Percentiles rank a stretch among this genome's conserved stretches.
Conservation (phyloP, 1,140 invertebrate genomes). For the Thaumatotibia leucotreta region DNA sequence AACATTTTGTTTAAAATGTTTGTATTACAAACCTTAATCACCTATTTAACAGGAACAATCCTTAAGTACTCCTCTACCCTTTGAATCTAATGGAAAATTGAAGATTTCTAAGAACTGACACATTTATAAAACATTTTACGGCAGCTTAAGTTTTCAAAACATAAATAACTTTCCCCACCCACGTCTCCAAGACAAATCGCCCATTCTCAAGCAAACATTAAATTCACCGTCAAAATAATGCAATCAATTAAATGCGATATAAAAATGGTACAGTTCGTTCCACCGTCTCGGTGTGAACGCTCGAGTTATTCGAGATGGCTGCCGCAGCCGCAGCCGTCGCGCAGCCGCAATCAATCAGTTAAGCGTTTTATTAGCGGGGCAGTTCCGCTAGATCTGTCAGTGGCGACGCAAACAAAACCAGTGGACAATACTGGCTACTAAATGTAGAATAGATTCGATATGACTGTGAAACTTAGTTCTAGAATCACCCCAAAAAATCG, state of each 20-base stretch:
- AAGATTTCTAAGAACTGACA: too few relatives aligned
- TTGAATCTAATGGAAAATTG: too few relatives aligned
- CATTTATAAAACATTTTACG: neutral
- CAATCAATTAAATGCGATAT: constrained; percentile 4
- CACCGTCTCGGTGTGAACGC: constrained; percentile 19
- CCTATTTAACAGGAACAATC: too few relatives aligned
- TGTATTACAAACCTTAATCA: too few relatives aligned
- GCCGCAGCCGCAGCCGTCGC: too few relatives aligned
- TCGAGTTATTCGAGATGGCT: constrained; percentile 33
- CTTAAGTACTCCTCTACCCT: too few relatives aligned
- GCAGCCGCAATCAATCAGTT: constrained; percentile 53
- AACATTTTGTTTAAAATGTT: too few relatives aligned
- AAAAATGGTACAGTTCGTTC: neutral
- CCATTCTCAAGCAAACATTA: neutral
- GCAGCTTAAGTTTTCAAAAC: neutral
- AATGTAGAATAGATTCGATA: too few relatives aligned
- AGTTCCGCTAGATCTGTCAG: constrained; percentile 48
- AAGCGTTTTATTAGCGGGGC: constrained; percentile 49
- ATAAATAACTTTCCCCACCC: neutral
- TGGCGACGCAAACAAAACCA: neutral
- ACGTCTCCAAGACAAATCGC: neutral
- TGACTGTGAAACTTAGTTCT: too few relatives aligned
- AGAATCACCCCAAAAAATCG: too few relatives aligned
- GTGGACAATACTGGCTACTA: too few relatives aligned
- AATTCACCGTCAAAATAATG: neutral